These are phyloP conservation scores for Dolichomitus sp. DNA, from an alignment of 2,888 invertebrate genomes.

Conservation along the genomic window DNA sequence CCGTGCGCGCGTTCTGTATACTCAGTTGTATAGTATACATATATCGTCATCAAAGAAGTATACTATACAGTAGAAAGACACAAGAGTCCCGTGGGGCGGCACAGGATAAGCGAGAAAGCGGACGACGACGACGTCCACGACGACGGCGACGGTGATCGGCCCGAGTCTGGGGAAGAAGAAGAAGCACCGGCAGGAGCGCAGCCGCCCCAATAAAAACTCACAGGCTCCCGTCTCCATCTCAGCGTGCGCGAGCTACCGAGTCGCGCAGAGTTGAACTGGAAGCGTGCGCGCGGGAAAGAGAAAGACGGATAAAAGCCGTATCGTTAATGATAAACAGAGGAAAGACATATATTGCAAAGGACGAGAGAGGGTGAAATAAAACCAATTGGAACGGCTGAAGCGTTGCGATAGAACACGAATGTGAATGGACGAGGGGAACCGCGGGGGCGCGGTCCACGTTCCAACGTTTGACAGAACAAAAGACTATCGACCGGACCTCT, in stretches of 20 bases:
- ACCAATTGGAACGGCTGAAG: neutral
- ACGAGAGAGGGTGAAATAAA: constrained; percentile 30
- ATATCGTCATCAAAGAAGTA: constrained; percentile 35
- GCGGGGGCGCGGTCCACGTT: constrained; percentile 80
- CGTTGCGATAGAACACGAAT: constrained; percentile 55
- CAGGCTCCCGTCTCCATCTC: constrained; percentile 74
- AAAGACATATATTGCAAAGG: neutral
- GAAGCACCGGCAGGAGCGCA: constrained; percentile 72
- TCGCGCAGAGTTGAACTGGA: constrained; percentile 50
- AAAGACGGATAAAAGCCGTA: constrained; percentile 52
- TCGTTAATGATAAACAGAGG: constrained; percentile 49
- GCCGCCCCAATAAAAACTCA: constrained; percentile 84
- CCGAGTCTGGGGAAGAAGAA: constrained; percentile 54
- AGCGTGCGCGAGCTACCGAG: constrained; percentile 66
- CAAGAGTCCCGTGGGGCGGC: constrained; percentile 56
- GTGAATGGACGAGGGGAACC: constrained; percentile 47
- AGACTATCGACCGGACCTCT: constrained; percentile 81
- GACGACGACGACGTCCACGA: constrained; percentile 32
- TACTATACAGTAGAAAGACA: constrained; percentile 35
- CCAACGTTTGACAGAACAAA: constrained; percentile 86
- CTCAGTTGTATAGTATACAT: constrained; percentile 4
- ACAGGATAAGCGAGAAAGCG: constrained; percentile 58
- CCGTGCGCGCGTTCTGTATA: constrained; percentile 41
- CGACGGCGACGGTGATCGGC: constrained; percentile 41
- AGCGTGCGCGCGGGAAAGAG: constrained; percentile 58